Evolutionary conservation across 2,888 invertebrate genomes (phyloP), one percentile per base, ranked within the genome.

Genomic region (Cheilosia variabilis): DNA sequence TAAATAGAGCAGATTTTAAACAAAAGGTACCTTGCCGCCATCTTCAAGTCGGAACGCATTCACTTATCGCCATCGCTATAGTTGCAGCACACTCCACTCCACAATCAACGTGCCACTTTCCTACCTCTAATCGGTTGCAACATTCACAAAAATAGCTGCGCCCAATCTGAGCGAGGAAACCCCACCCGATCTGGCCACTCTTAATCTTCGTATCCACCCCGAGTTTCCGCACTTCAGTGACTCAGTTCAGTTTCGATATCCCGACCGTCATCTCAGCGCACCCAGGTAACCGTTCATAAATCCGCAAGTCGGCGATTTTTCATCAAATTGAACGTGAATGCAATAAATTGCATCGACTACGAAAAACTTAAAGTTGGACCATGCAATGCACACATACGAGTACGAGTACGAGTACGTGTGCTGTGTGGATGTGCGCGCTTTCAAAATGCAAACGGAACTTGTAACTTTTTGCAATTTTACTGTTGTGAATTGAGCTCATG

Each of bases 261-360:
- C 34, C 37, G 45, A 65, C 50, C 71, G 78, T 41, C 50, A 72
- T 52, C 52, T 31, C 15, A 41, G 53, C 13, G 53, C 66, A 24
- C 43, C 57, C 57, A 69, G 57, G 57, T 57, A 47, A 19, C 10
- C 69, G n/a, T 34, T 34, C 22, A 19, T 15, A 47, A 4, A 68
- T 43, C 55, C 52, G 52, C 43, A 62, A 55, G 41, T 47, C 45
- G 41, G 80, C 55, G 71, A 80, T 84, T 80, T 79, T 80, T 77
- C 75, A 80, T 84, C 80, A 80, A 84, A 84, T 75, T 71, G 80
- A 75, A 84, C 84, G 80, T 79, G 80, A 80, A 80, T 80, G 84
- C 84, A 76, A 84, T 84, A 84, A 80, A 84, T 84, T 57, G 57
- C 34, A 50, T 17, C 24, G 27, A 15, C 45, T 24, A 27, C 13